These are phyloP conservation scores for Rotaria socialis DNA, from an alignment of 2,888 invertebrate genomes.

Conservation along the genomic window DNA sequence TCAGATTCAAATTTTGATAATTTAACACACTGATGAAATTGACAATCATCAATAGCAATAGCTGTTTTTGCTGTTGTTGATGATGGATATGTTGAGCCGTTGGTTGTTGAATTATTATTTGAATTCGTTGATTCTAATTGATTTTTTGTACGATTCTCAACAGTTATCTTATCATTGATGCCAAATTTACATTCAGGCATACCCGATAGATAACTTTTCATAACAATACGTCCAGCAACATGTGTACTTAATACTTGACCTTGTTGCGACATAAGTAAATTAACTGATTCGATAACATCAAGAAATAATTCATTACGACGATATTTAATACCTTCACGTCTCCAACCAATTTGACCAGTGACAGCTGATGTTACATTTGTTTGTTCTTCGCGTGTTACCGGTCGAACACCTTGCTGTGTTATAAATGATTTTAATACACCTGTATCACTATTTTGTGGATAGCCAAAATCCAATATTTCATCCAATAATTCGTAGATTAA, in stretches of 20 bases:
- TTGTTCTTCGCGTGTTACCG: slow-evolving; percentile 92
- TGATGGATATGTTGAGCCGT: not conserved
- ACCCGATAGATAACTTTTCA: slow-evolving; percentile 98
- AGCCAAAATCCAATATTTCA: slow-evolving; percentile 97
- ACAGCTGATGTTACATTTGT: slow-evolving; percentile 77
- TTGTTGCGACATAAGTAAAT: slow-evolving; percentile 97
- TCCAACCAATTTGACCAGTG: slow-evolving; percentile 97
- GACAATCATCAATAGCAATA: slow-evolving; percentile 99
- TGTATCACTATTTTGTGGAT: slow-evolving; percentile 98
- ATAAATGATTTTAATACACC: slow-evolving; percentile 99
- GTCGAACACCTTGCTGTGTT: slow-evolving; percentile 97
- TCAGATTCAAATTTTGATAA: slow-evolving; percentile 99
- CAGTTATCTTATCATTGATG: slow-evolving; percentile 98
- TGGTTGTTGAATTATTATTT: slow-evolving; percentile 63
- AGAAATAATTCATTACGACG: slow-evolving; percentile 94
- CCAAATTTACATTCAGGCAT: slow-evolving; percentile 99
- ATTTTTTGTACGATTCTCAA: slow-evolving; percentile 66
- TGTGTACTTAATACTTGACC: slow-evolving; percentile 97
- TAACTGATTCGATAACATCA: slow-evolving; percentile 96
- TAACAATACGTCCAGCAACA: slow-evolving; percentile 96
- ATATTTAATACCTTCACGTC: slow-evolving; percentile 97
- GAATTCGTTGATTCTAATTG: slow-evolving; percentile 62
- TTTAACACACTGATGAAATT: slow-evolving; percentile 99
- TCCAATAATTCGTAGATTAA: slow-evolving; percentile 96
- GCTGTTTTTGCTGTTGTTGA: slow-evolving; percentile 63